These are phyloP conservation scores for Lydus trimaculatus DNA, from an alignment of 2,888 invertebrate species.

Conservation along the genomic window DNA sequence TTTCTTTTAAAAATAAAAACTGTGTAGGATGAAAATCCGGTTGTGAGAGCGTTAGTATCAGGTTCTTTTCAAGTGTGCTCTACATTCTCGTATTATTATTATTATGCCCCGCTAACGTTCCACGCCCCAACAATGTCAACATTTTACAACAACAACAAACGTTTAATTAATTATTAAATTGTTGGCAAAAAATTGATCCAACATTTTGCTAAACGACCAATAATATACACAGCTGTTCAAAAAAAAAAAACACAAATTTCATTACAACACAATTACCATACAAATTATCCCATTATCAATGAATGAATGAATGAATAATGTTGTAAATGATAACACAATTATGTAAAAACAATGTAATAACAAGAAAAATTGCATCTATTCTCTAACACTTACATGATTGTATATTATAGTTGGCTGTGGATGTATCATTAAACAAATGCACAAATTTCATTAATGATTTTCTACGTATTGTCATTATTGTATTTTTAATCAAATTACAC, in stretches of 20 bases:
- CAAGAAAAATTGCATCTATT: neutral
- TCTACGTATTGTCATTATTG: slow-evolving; percentile 48
- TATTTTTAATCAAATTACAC: neutral
- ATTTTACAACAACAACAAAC: neutral
- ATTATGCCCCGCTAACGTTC: neutral
- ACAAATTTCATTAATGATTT: slow-evolving; percentile 51
- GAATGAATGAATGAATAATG: neutral
- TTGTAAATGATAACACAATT: neutral
- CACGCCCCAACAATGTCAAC: slow-evolving; percentile 11
- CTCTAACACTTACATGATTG: slow-evolving; percentile 55
- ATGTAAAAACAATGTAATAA: neutral
- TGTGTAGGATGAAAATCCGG: slow-evolving; percentile 11
- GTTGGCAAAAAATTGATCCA: no score
- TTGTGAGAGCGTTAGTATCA: neutral
- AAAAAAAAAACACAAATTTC: no score
- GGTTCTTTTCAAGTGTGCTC: neutral
- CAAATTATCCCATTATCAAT: no score
- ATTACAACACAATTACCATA: no score
- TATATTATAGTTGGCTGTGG: slow-evolving; percentile 51
- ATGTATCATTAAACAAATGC: slow-evolving; percentile 45
- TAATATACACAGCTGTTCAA: no score
- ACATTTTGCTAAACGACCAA: no score
- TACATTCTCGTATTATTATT: no score
- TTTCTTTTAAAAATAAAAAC: neutral
- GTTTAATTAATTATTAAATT: no score